Percentiles rank a stretch among this genome's conserved stretches.
phyloP scores from a whole-genome alignment of 2,888 invertebrate species.

The Aporophyla nigra region DNA sequence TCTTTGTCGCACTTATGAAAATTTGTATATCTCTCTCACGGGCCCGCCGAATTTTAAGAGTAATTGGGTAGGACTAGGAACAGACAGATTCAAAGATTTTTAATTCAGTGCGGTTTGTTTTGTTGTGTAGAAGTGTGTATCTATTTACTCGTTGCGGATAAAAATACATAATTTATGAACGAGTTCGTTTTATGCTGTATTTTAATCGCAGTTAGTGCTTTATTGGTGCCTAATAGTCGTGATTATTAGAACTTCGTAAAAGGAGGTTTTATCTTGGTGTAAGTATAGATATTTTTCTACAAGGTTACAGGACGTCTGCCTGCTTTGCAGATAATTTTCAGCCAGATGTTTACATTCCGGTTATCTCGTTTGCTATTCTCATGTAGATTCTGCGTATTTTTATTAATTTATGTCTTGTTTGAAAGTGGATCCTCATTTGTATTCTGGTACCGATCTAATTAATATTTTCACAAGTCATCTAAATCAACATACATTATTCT shows the following conservation, averaged over 20 bases:
- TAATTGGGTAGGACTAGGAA: not conserved
- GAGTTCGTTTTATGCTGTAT: not conserved
- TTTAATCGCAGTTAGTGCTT: not conserved
- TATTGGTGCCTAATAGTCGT: not conserved
- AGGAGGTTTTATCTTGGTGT: constrained; percentile 38
- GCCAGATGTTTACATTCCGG: constrained; percentile 23
- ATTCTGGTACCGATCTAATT: not conserved
- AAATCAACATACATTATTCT: not conserved
- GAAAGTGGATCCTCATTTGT: not conserved
- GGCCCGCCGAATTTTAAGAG: constrained; percentile 16
- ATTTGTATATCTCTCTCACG: constrained; percentile 1
- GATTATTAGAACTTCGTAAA: not conserved
- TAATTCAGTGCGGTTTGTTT: constrained; percentile 25
- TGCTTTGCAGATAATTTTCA: constrained; percentile 13
- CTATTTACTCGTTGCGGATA: not conserved
- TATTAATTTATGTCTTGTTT: not conserved
- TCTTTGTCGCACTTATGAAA: constrained; percentile 36
- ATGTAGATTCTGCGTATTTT: not conserved
- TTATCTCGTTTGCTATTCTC: constrained; percentile 16
- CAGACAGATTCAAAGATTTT: constrained; percentile 1
- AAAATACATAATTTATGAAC: not conserved
- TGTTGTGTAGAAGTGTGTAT: not conserved
- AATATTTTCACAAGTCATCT: not conserved
- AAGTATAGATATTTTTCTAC: constrained; percentile 36
- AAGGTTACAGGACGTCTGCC: constrained; percentile 35